These are phyloP conservation scores for Falco cherrug DNA, from an alignment of 2,797 vertebrate genomes.

Conservation along the genomic window DNA sequence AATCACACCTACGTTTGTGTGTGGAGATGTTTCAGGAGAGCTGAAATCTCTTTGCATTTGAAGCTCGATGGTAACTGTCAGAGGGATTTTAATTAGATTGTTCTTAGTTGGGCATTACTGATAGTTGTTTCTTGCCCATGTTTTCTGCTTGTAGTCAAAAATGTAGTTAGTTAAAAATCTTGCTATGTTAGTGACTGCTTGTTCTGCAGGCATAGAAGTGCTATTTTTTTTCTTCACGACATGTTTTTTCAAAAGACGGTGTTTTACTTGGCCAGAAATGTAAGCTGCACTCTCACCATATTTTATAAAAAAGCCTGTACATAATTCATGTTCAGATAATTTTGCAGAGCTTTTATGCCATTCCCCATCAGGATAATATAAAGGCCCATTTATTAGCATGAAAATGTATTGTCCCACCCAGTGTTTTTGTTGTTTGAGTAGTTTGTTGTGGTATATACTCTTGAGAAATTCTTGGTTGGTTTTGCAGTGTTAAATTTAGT, in stretches of 20 bases:
- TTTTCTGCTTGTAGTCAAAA: background rate
- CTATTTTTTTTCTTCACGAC: background rate
- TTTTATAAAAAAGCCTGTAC: background rate
- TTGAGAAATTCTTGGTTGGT: background rate
- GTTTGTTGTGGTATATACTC: background rate
- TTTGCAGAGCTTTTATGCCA: background rate
- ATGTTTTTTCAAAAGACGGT: background rate
- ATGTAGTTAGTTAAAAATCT: background rate
- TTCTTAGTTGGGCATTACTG: background rate
- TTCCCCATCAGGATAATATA: background rate
- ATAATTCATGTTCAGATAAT: background rate
- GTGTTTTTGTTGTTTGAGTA: background rate
- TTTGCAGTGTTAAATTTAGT: background rate
- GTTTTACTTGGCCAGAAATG: background rate
- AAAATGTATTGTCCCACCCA: background rate
- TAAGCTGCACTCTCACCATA: background rate
- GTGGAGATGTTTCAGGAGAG: background rate
- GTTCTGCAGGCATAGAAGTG: background rate
- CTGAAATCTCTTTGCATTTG: background rate
- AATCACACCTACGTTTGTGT: background rate
- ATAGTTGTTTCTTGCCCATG: background rate
- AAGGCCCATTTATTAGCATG: background rate
- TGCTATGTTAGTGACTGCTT: background rate
- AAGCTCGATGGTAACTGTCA: background rate
- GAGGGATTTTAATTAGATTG: background rate